These are phyloP conservation scores for Hirudo medicinalis DNA, from an alignment of 1,140 invertebrate species.

Conservation along the genomic window DNA sequence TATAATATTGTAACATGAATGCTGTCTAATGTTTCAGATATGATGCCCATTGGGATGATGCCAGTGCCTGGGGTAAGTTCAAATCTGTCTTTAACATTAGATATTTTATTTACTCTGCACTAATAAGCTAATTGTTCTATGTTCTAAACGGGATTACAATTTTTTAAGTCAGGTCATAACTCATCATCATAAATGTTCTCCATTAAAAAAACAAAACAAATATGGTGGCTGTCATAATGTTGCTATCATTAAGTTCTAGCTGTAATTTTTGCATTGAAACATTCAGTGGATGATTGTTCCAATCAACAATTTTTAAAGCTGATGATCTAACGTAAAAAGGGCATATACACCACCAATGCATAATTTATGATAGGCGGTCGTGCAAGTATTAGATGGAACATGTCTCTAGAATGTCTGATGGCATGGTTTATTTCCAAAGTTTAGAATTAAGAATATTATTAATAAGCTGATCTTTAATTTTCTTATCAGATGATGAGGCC, in stretches of 20 bases:
- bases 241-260: neutral
- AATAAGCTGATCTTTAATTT: neutral
- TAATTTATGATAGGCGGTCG: neutral
- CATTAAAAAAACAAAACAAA: neutral
- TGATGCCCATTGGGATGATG: constrained; percentile 38
- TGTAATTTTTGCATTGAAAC: too few species aligned
- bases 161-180: neutral
- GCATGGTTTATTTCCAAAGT: too few species aligned
- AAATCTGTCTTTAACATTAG: neutral
- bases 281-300: too few species aligned
- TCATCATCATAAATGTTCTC: neutral
- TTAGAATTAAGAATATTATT: too few species aligned
- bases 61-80: constrained; percentile 31
- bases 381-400: too few species aligned
- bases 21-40: constrained; percentile 28
- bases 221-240: constrained; percentile 12
- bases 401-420: too few species aligned
- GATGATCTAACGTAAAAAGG: too few species aligned
- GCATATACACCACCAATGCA: too few species aligned
- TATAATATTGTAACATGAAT: constrained; percentile 1
- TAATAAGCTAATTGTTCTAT: neutral
- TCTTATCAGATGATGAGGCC: constrained; percentile 3
- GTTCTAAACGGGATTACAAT: constrained; percentile 14
- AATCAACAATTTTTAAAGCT: too few species aligned
- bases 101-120: neutral